Conservation (phyloP, 2,888 invertebrate genomes). For the Lapara coniferarum region DNA sequence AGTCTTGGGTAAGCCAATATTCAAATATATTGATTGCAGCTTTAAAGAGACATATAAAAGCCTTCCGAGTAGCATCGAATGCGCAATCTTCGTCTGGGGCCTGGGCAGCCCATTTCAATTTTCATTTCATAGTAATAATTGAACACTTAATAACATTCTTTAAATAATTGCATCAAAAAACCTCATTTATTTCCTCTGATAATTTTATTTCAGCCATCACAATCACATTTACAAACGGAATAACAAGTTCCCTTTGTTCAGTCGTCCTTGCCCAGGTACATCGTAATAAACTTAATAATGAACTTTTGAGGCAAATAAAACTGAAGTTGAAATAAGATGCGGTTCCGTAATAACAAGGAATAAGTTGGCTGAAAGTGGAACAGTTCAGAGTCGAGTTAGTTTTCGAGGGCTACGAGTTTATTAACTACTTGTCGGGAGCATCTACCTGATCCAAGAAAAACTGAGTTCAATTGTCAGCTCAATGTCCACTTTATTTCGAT, state of each 20-base stretch:
- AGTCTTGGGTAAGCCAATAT: no score
- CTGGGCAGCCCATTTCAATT: no score
- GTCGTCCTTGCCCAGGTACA: constrained; percentile 21
- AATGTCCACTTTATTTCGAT: constrained; percentile 21
- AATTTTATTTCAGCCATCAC: background rate
- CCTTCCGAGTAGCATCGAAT: no score
- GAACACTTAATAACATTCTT: no score
- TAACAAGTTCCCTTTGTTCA: constrained; percentile 21
- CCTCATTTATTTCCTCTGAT: background rate
- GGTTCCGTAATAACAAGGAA: constrained; percentile 35
- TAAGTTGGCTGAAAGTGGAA: constrained; percentile 35
- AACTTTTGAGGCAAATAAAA: constrained; percentile 31
- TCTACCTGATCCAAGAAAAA: constrained; percentile 27
- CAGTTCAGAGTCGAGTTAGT: constrained; percentile 37
- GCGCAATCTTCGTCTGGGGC: no score
- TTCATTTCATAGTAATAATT: no score
- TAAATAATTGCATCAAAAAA: background rate
- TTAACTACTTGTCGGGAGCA: constrained; percentile 29
- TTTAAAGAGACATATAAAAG: no score
- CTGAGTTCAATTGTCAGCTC: constrained; percentile 24
- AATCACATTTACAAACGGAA: background rate
- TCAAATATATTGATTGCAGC: no score
- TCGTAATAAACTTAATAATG: constrained; percentile 27
- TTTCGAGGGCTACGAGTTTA: constrained; percentile 37
- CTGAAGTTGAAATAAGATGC: constrained; percentile 34